A percentile compares a stretch with the other conserved stretches of the same genome.
These are phyloP conservation scores for Arctopsyche grandis DNA, from an alignment of 1,140 invertebrate species.

Conservation along the genomic window DNA sequence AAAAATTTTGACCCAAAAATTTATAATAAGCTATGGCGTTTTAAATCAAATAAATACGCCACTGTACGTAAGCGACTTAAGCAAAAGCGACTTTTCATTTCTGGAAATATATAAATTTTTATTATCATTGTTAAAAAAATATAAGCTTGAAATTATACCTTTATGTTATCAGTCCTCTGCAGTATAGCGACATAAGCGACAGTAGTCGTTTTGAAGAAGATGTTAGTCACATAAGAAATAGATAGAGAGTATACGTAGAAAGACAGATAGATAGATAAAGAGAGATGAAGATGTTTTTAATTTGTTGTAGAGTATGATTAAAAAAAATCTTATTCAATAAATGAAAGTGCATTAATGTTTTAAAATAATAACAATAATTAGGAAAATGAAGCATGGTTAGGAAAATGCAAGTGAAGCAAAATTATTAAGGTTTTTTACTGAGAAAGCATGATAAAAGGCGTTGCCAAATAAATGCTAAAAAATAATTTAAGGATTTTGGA, in stretches of 20 bases:
- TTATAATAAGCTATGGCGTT: too few species aligned
- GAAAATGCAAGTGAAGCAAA: not conserved
- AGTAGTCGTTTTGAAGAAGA: slow-evolving; percentile 52
- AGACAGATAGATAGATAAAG: not conserved
- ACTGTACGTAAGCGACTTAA: not conserved
- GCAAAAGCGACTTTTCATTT: slow-evolving; percentile 23
- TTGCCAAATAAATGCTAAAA: not conserved
- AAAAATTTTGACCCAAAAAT: not conserved
- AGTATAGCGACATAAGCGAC: slow-evolving; percentile 54
- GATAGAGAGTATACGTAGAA: slow-evolving; percentile 17
- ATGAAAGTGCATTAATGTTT: not conserved
- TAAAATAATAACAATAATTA: not conserved
- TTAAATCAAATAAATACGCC: not conserved
- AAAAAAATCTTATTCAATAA: slow-evolving; percentile 17
- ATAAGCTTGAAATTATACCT: slow-evolving; percentile 51
- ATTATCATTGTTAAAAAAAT: slow-evolving; percentile 32
- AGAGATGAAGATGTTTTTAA: not conserved
- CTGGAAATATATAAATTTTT: not conserved
- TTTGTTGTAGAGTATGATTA: not conserved
- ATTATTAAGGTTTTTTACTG: not conserved
- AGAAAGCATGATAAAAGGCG: not conserved
- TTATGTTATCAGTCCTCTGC: slow-evolving; percentile 53
- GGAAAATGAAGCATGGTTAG: slow-evolving; percentile 7
- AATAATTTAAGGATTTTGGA: not conserved
- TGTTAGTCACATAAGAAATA: slow-evolving; percentile 49